A percentile compares a stretch with the other conserved stretches of the same genome.
Conservation (phyloP, 2,797 vertebrate genomes). For the Myotis findleyi region DNA sequence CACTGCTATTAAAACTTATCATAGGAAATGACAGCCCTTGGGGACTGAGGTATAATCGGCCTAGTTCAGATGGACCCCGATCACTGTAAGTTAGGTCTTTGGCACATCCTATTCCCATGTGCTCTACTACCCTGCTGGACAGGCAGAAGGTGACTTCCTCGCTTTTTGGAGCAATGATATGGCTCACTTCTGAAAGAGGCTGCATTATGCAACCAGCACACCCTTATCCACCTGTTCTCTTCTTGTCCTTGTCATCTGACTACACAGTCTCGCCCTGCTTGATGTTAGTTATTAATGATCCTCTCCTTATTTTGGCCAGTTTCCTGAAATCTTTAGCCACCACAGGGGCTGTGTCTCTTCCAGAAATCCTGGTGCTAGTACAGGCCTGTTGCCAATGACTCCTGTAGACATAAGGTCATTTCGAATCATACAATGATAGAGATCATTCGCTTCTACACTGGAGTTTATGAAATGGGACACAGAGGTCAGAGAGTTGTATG, state of each 20-base stretch:
- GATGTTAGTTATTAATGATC: conserved; percentile 48
- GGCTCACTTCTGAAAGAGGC: not conserved
- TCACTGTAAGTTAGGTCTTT: not conserved
- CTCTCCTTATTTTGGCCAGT: conserved; percentile 53
- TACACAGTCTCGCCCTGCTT: not conserved
- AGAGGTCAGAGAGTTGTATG: not conserved
- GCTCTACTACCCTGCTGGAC: not conserved
- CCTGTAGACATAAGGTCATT: conserved; percentile 50
- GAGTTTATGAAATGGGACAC: not conserved
- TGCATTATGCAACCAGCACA: not conserved
- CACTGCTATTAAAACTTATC: not conserved
- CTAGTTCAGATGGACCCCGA: not conserved
- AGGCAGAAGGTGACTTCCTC: not conserved
- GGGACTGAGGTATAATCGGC: not conserved
- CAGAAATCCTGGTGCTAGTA: conserved; percentile 54
- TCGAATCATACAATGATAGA: not conserved
- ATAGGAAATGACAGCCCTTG: not conserved
- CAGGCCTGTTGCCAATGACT: conserved; percentile 55
- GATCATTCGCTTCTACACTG: not conserved
- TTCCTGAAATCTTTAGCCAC: conserved; percentile 62
- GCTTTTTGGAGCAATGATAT: not conserved
- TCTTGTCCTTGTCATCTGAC: not conserved
- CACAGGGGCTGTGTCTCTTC: conserved; percentile 38
- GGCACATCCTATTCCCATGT: not conserved
- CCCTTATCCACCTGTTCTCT: not conserved